Base-by-base conservation (phyloP, 2,888 invertebrate genomes). In the Perizoma affinitatum region DNA sequence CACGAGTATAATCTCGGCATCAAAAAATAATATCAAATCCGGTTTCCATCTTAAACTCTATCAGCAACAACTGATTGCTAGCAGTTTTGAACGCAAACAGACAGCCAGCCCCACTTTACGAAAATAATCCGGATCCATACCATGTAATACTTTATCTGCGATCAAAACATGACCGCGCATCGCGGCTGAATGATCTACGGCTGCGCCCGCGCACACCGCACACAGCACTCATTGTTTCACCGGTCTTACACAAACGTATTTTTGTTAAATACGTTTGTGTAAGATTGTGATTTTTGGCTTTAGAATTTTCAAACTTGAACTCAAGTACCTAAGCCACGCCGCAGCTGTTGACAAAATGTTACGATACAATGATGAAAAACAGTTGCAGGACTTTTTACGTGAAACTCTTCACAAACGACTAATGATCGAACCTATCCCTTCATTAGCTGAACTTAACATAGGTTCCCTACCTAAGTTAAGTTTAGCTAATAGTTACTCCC, bases 161-260 rank as follows among this genome's bases (percentile, higher is more conserved):
- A 56, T 56, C 56, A 7, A 11, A 49, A 56, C 56, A 56, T 40
- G 56, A 56, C 8, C 45, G n/a, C 38, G 45, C 43, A 33, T 49
- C 40, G 50, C 45, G 33, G 8, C 34, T 9, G 6, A n/a, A 40
- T 44, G 38, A 56, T 56, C 49, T 50, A 56, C 44, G 8, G 34
- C 35, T 38, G 40, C 40, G 49, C 49, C 5, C 6, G 49, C 49
- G 49, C 49, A 40, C 22, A 2, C 1, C 22, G 38, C 5, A 40
- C 22, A 2, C 1, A 1, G 38, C 5, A 4, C 11, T 40, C 40
- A 40, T 49, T 49, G 40, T 48, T 35, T 6, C 10, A 22, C 48
- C 40, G 49, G 49, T 40, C 4, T 49, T 38, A 49, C 49, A 49
- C 38, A 7, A 11, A n/a, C 9, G 4, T 42, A 4, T 5, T 7